Evolutionary conservation across 92 coral and sea anemone genomes (phyloP), one percentile per base, ranked within the genome.

Genomic region (Siderastrea siderea): DNA sequence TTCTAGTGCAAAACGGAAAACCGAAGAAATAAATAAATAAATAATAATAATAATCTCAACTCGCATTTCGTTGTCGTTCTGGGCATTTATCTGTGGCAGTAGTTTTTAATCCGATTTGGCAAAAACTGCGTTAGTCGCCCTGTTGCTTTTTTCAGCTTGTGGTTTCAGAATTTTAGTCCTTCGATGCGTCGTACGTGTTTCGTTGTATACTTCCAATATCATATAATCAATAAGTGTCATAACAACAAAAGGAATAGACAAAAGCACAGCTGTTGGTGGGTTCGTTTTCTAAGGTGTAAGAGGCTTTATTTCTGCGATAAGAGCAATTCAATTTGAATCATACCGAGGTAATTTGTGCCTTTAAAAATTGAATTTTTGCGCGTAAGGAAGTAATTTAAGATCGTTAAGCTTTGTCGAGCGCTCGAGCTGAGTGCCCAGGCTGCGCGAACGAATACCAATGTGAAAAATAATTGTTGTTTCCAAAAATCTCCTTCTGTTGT

Each of bases 321-420:
- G 51, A 5, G 7, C 5, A 10, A 11, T 70, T 70, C 45, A 65
- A 7, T 38, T 7, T 59, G 1, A 10, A 14, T 61, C 16, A 61
- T 38, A 67, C 47, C 47, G 71, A 26, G 49, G 43, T 67, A 38
- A 67, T 67, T 67, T 43, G 3, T 1, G 13, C 14, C 14, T 67
- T 5, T 38, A 5, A 50, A 12, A n/a, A 15, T n/a, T 50, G 6
- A 73, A 73, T 49, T 50, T 51, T 73, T 12, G 6, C 75, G 19
- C 75, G 6, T 14, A 15, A 70, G 75, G 67, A 54, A 57, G 66
- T 75, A 26, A 74, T 74, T 74, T 52, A 52, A 15, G n/a, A 17
- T 67, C 47, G 46, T 38, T 44, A 9, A 67, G 47, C 10, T 38
- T 47, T 15, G 46, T 5, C 3, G 47, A 26, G 48, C 48, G 10